Base-by-base conservation (phyloP, 2,797 vertebrate species). In the Acestrorhynchus altus region DNA sequence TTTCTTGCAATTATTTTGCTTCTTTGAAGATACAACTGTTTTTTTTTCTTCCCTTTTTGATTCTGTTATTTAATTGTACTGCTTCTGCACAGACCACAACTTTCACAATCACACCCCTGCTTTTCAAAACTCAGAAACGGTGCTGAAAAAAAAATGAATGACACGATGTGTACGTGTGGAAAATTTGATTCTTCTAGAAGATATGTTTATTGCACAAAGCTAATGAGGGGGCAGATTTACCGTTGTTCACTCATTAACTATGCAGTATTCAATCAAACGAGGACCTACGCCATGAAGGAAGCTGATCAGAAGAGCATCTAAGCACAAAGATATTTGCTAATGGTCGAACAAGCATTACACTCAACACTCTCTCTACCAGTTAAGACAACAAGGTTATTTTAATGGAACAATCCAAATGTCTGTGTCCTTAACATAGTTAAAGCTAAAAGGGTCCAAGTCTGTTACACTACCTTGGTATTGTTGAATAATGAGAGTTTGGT, bases 31-130 rank as follows among this genome's bases (percentile, higher is more conserved):
- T 81, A 81, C 47, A 66, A 42, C 54, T 74, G 22, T 15, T 42
- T 73, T 74, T 76, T 74, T n/a, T n/a, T n/a, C n/a, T n/a, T n/a
- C n/a, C n/a, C n/a, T n/a, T n/a, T n/a, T n/a, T n/a, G n/a, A 70
- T 78, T 82, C 57, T 71, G 31, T 70, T 76, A 76, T 79, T 78
- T 77, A 78, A 77, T 76, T 85, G 64, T 69, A 78, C 61, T 71
- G 60, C 15, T 60, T 49, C 69, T 80, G 59, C 65, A 68, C 35
- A 80, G 74, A 74, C 64, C 69, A 49, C n/a, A 66, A 75, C 68
- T 78, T 67, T 67, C 28, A 52, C 24, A 75, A 44, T 80, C 57
- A 56, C 24, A 63, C 60, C 69, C 22, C 46, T 40, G 51, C 61
- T 78, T 69, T 47, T 31, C 15, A 80, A 60, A 61, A 42, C 9